Evolutionary conservation across 2,113 vertebrate species (phyloP).

Genomic region (Saimiri boliviensis): DNA sequence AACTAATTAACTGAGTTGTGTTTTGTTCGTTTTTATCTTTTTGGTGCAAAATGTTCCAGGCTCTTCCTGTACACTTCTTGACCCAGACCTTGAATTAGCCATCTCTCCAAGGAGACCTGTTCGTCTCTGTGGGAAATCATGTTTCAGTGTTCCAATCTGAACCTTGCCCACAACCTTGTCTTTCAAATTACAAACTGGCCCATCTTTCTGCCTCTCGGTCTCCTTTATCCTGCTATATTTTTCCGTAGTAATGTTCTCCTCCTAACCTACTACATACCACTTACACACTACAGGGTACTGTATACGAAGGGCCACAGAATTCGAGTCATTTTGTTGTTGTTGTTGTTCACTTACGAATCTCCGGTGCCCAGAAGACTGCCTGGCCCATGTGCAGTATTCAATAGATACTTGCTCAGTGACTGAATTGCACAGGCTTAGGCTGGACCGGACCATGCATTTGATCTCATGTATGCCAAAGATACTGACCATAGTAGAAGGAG

Average conservation of each 20-base stretch:
- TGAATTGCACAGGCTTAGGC: background rate
- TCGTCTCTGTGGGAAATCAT: background rate
- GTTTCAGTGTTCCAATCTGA: background rate
- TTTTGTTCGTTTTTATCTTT: background rate
- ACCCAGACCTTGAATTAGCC: slow-evolving; percentile 20
- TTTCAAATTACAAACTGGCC: background rate
- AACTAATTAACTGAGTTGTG: background rate
- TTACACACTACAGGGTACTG: background rate
- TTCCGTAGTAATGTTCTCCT: background rate
- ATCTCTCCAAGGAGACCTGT: background rate
- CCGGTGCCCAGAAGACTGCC: background rate
- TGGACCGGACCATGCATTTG: background rate
- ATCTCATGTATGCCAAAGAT: background rate
- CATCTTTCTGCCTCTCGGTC: background rate
- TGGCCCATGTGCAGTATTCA: background rate
- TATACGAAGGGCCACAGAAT: background rate
- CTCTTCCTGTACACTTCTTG: slow-evolving; percentile 5
- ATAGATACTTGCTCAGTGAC: background rate
- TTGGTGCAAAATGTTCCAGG: slow-evolving; percentile 13
- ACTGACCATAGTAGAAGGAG: background rate
- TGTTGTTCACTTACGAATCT: background rate
- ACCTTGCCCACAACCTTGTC: background rate
- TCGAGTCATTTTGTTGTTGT: background rate
- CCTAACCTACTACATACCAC: background rate
- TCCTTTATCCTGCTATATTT: background rate